Conservation (phyloP, 2,797 vertebrate species). For the Premnoplex brunnescens region DNA sequence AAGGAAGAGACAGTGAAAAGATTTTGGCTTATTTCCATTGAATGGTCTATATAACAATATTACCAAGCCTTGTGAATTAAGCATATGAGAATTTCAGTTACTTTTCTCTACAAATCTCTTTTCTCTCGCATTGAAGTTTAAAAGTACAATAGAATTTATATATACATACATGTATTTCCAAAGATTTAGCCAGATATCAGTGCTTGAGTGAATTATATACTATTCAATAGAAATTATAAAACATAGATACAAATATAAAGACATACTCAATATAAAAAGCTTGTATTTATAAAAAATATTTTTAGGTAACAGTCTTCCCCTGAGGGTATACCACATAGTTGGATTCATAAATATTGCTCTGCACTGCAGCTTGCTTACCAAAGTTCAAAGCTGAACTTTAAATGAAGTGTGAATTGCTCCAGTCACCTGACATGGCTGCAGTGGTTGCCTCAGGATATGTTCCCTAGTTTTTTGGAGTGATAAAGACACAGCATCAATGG, state of each 20-base stretch:
- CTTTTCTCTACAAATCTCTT: constrained; percentile 35
- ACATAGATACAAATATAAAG: constrained; percentile 85
- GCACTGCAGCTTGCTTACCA: constrained; percentile 78
- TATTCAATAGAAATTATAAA: constrained; percentile 87
- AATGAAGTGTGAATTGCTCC: constrained; percentile 77
- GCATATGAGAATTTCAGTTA: constrained; percentile 34
- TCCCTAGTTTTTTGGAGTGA: constrained; percentile 74
- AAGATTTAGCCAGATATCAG: constrained; percentile 87
- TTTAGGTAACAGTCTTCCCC: constrained; percentile 91
- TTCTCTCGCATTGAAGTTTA: constrained; percentile 52
- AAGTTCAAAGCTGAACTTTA: constrained; percentile 76
- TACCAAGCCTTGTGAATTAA: constrained; percentile 13
- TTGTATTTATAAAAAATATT: constrained; percentile 95
- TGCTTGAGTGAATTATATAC: constrained; percentile 91
- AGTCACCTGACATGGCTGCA: constrained; percentile 79
- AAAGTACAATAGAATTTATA: constrained; percentile 60
- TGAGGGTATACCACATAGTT: constrained; percentile 91
- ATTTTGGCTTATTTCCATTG: constrained; percentile 6
- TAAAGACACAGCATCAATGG: constrained; percentile 78
- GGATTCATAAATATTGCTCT: constrained; percentile 84
- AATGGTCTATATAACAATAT: neutral
- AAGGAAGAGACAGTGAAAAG: neutral
- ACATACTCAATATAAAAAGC: constrained; percentile 86
- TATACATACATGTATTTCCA: constrained; percentile 54
- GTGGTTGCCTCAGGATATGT: constrained; percentile 76